Evolutionary conservation across 2,888 invertebrate species (phyloP), one percentile per base, ranked within the genome.

Genomic region (Dynastes tityus): DNA sequence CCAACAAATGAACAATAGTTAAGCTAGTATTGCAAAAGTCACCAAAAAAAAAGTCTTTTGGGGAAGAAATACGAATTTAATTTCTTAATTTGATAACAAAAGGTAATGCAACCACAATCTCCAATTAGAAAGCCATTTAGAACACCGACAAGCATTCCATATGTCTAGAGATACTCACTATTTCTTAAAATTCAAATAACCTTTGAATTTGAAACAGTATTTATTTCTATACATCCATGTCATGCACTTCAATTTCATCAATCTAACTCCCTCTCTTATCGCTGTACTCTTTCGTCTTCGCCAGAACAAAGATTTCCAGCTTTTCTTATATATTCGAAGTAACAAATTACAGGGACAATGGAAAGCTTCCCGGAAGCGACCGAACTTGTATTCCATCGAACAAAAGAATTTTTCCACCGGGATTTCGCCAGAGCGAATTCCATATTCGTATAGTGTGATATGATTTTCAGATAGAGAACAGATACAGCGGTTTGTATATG

Each of bases 401-500:
- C 61, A 74, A 73, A 58, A 58, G 73, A 67, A 73, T 58, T 73
- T 73, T 73, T 73, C 73, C 73, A 22, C n/a, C 22, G 58, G 61
- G 58, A 61, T 74, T 74, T 74, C 73, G 22, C 45, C 40, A 61
- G 55, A 58, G 16, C 73, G 73, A 58, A 68, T 61, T 61, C 37
- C 71, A 71, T 71, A 71, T 58, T 58, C 61, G 45, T 45, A 22
- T 37, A 5, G 32, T 5, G 27, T 63, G 61, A 74, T 74, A 45
- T 74, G 61, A 74, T 74, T 74, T 74, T 74, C 40, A 27, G 73
- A 74, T 74, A 74, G 61, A 13, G 45, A 37, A 40, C n/a, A n/a
- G 68, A 68, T 5, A 45, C 3, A 37, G 5, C 37, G 49, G 29
- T 68, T 51, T 68, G 51, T 51, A 29, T 51, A 2, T 13, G 22